These are phyloP conservation scores for Manduca sexta DNA, from an alignment of 1,140 invertebrate genomes.

Conservation along the genomic window DNA sequence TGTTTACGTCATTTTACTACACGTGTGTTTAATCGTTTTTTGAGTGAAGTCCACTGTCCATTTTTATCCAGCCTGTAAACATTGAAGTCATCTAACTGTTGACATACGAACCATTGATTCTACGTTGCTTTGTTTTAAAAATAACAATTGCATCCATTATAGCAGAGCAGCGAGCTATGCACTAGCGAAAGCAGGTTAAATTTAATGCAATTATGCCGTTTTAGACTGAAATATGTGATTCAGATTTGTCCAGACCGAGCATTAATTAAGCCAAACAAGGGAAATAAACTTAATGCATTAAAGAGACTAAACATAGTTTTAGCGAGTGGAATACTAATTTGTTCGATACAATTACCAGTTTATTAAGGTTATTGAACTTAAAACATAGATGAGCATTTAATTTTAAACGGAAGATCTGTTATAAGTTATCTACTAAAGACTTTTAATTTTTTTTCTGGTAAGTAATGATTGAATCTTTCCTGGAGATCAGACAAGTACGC, in stretches of 20 bases:
- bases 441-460: too few relatives aligned
- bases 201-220: conserved; percentile 8
- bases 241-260: neutral
- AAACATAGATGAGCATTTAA: too few relatives aligned
- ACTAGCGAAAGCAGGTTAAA: conserved; percentile 17
- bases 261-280: neutral
- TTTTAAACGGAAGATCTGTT: too few relatives aligned
- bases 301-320: neutral
- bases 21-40: too few relatives aligned
- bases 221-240: conserved; percentile 1
- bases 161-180: conserved; percentile 2
- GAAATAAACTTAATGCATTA: neutral
- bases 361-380: too few relatives aligned
- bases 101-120: neutral
- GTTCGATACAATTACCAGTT: too few relatives aligned
- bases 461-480: too few relatives aligned
- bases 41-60: too few relatives aligned
- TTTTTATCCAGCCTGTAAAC: too few relatives aligned
- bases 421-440: too few relatives aligned
- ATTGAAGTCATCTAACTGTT: neutral
- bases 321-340: neutral
- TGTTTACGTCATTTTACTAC: too few relatives aligned
- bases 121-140: neutral
- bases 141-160: neutral
- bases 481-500: too few relatives aligned